phyloP scores from a whole-genome alignment of 2,888 invertebrate species.

The Tinea pellionella region DNA sequence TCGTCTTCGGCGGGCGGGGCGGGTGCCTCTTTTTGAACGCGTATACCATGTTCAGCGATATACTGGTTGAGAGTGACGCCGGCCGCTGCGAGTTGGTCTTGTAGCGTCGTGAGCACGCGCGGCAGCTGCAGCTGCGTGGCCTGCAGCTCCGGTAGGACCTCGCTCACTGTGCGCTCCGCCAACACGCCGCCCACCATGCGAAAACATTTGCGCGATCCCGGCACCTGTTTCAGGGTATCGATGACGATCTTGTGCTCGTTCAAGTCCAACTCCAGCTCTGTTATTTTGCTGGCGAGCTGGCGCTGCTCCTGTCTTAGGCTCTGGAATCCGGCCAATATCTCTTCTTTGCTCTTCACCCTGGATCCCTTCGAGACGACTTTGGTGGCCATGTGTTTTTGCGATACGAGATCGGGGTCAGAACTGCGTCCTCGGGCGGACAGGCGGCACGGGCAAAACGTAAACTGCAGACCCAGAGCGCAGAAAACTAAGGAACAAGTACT shows the following conservation, averaged over 20 bases:
- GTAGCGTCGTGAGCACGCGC: slow-evolving; percentile 81
- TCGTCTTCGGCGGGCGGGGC: slow-evolving; percentile 34
- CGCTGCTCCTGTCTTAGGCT: slow-evolving; percentile 88
- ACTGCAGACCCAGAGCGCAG: too few relatives aligned
- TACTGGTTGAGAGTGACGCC: slow-evolving; percentile 92
- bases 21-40: slow-evolving; percentile 71
- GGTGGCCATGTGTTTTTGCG: neutral
- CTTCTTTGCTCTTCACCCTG: slow-evolving; percentile 75
- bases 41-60: slow-evolving; percentile 90
- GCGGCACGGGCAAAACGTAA: too few relatives aligned
- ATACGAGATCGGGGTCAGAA: too few relatives aligned
- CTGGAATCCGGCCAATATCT: slow-evolving; percentile 90
- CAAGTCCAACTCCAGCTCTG: slow-evolving; percentile 92
- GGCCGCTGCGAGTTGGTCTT: slow-evolving; percentile 85
- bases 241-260: slow-evolving; percentile 97
- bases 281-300: slow-evolving; percentile 85
- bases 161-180: slow-evolving; percentile 91
- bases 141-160: slow-evolving; percentile 86
- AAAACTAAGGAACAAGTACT: too few relatives aligned
- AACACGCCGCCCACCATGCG: slow-evolving; percentile 94
- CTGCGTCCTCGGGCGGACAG: too few relatives aligned
- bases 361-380: slow-evolving; percentile 32
- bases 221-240: slow-evolving; percentile 89
- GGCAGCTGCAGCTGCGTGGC: slow-evolving; percentile 84
- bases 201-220: slow-evolving; percentile 88